Conservation (phyloP, 1,140 invertebrate species). For the Pteromalus puparum region DNA sequence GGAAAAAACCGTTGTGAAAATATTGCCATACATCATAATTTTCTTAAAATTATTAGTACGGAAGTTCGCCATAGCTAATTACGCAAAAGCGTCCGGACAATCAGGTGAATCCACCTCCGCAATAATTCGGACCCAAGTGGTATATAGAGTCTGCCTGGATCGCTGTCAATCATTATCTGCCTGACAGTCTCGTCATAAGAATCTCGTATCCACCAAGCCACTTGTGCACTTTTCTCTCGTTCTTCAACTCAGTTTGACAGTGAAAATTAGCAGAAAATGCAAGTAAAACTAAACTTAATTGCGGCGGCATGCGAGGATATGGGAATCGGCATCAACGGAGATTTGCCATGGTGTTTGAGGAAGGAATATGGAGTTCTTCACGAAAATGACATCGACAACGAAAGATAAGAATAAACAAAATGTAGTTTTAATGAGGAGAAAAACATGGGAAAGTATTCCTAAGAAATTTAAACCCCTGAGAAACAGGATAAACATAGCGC, state of each 20-base stretch:
- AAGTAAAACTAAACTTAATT: conserved; percentile 84
- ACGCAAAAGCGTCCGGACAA: too few species aligned
- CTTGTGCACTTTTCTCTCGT: too few species aligned
- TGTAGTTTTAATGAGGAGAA: conserved; percentile 95
- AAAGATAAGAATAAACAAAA: conserved; percentile 81
- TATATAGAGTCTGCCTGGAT: too few species aligned
- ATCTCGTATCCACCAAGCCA: too few species aligned
- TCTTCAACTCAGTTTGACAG: neutral
- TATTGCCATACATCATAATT: too few species aligned
- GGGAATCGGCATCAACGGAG: conserved; percentile 89
- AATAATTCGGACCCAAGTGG: too few species aligned
- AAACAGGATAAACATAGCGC: conserved; percentile 89
- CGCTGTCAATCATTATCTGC: too few species aligned
- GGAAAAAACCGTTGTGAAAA: too few species aligned
- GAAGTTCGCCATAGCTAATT: too few species aligned
- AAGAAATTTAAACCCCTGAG: conserved; percentile 85
- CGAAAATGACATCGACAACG: conserved; percentile 84
- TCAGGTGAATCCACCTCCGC: too few species aligned
- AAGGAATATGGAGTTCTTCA: conserved; percentile 93
- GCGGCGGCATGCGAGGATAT: conserved; percentile 90
- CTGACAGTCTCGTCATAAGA: too few species aligned
- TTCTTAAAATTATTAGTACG: too few species aligned
- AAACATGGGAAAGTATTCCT: conserved; percentile 95
- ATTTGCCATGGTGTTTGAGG: conserved; percentile 92
- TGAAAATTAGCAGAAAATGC: conserved; percentile 67